phyloP scores from a whole-genome alignment of 2,888 invertebrate genomes.

The Tricholauxania praeusta region DNA sequence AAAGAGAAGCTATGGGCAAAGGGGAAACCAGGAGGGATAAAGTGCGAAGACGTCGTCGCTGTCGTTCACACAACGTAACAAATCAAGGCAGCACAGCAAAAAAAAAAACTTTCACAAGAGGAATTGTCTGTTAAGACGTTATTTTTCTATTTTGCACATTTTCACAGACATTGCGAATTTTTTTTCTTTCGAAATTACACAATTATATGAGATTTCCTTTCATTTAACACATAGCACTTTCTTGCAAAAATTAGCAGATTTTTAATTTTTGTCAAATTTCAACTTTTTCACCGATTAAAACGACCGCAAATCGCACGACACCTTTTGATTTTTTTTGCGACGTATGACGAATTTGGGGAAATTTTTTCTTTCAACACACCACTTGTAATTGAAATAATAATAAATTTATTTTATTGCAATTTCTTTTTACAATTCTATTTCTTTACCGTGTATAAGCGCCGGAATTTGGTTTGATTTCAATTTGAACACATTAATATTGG shows the following conservation, averaged over 20 bases:
- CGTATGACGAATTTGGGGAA: conserved; percentile 7
- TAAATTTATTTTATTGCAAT: no score
- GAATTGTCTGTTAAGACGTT: conserved; percentile 12
- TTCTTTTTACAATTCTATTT: neutral
- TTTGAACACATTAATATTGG: conserved; percentile 10
- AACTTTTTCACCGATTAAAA: neutral
- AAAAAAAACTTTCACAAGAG: conserved; percentile 30
- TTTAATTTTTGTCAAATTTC: neutral
- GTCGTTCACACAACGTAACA: conserved; percentile 45
- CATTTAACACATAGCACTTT: no score
- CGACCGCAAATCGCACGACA: neutral
- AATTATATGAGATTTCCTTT: no score
- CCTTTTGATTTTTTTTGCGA: conserved; percentile 18
- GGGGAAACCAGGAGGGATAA: neutral
- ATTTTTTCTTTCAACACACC: conserved; percentile 2
- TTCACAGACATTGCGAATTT: neutral
- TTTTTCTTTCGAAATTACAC: neutral
- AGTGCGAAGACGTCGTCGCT: conserved; percentile 38
- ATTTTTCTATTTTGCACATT: conserved; percentile 10
- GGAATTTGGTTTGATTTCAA: conserved; percentile 19
- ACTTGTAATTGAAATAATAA: neutral
- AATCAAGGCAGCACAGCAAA: conserved; percentile 43
- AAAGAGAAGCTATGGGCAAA: neutral
- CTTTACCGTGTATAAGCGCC: conserved; percentile 16
- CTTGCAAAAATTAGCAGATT: no score